These are phyloP conservation scores for Anseranas semipalmata DNA, from an alignment of 2,113 vertebrate species.

Conservation along the genomic window DNA sequence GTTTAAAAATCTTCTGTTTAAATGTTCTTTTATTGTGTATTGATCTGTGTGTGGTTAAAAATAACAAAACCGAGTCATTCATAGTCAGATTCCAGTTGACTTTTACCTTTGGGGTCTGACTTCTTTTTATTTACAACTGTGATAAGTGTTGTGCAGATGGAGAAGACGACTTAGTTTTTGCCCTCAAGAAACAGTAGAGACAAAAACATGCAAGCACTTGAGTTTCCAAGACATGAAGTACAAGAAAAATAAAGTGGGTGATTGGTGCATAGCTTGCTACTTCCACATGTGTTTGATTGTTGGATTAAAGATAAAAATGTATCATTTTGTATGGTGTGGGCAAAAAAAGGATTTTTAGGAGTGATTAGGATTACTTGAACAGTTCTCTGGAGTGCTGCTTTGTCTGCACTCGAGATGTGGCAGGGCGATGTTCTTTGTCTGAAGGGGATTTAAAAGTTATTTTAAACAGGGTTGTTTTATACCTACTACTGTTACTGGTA, in stretches of 20 bases:
- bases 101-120: constrained; percentile 7
- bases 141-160: neutral
- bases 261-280: neutral
- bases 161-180: neutral
- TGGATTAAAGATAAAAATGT: neutral
- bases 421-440: neutral
- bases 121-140: constrained; percentile 3
- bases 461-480: neutral
- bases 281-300: neutral
- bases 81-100: neutral
- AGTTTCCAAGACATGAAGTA: neutral
- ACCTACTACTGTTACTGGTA: neutral
- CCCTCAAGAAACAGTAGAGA: neutral
- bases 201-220: neutral
- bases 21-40: neutral
- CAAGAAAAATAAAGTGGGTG: neutral
- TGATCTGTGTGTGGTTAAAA: neutral
- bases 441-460: neutral
- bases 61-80: neutral
- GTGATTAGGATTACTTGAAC: neutral
- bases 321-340: neutral
- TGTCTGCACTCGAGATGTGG: neutral
- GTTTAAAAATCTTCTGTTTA: neutral
- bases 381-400: neutral
- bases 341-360: neutral